A percentile compares a stretch with the other conserved stretches of the same genome.
phyloP scores from a whole-genome alignment of 92 coral and sea anemone genomes.

The Palythoa grandiflora region DNA sequence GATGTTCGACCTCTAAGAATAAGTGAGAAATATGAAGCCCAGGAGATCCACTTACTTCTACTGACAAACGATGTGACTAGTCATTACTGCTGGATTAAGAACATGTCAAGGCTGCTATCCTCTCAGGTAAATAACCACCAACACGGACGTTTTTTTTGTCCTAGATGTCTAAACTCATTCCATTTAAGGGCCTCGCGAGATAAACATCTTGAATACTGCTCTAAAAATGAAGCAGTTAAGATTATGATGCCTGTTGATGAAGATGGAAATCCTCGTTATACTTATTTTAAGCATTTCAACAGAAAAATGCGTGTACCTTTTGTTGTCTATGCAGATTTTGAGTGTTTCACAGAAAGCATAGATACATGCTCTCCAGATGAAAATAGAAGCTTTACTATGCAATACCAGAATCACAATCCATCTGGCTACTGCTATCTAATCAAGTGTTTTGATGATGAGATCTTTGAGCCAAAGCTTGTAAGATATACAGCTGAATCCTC shows the following conservation, averaged over 20 bases:
- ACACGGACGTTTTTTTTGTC: neutral
- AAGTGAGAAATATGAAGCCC: too few relatives aligned
- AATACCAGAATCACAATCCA: slow-evolving; percentile 66
- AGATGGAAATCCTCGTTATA: slow-evolving; percentile 18
- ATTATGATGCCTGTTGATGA: too few relatives aligned
- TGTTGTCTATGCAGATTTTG: too few relatives aligned
- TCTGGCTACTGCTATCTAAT: slow-evolving; percentile 54
- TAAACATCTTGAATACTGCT: neutral
- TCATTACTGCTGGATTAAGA: too few relatives aligned
- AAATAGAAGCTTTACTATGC: slow-evolving; percentile 42
- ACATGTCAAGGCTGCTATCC: too few relatives aligned
- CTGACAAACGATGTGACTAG: too few relatives aligned
- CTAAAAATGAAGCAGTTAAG: too few relatives aligned
- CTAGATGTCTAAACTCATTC: neutral
- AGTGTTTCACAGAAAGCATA: slow-evolving; percentile 42
- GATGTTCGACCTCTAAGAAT: too few relatives aligned
- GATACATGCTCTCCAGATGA: slow-evolving; percentile 28
- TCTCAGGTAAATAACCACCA: neutral
- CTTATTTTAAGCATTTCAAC: slow-evolving; percentile 45
- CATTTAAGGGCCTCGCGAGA: neutral
- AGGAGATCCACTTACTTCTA: too few relatives aligned
- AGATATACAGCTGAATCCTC: neutral
- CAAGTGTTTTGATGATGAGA: slow-evolving; percentile 49
- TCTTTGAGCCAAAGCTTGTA: neutral
- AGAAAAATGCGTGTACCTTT: slow-evolving; percentile 55